Base-by-base conservation (phyloP, 2,113 vertebrate genomes). In the Oxygymnocypris stewartii region DNA sequence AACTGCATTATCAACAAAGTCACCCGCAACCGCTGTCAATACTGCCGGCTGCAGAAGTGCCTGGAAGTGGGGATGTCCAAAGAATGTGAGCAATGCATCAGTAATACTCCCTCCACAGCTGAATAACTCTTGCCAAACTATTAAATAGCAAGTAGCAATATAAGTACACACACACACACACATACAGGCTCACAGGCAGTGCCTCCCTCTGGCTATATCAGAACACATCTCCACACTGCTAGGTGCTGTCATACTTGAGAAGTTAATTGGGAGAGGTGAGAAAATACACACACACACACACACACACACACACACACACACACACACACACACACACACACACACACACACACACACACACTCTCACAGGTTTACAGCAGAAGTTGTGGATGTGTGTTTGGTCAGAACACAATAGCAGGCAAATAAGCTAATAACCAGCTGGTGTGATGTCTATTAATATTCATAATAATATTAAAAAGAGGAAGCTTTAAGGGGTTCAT, bases 1-100 rank as follows among this genome's bases (percentile, higher is more conserved):
- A 98, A 96, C 94, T 99, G 98, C 94, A 96, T 98, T 94, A 98
- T 99, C 95, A 99, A 99, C 96, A 99, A 99, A 96, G 98, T 99
- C 93, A 99, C 98, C 37, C 96, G 98, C 87, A 99, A 99, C 94
- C 97, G 98, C 86, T 99, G 98, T 95, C 98, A 99, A 95, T 99
- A 97, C 94, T 99, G 98, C 93, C 97, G 98, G 79, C 96, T 99
- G 92, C 98, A 99, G 96, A 99, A 98, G 95, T 99, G 97, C 96
- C 97, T 99, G 87, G 97, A 99, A 95, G 98, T 99, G 28, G 98
- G 98, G 71, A 99, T 99, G 98, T 99, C 98, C 93, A 99, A 98
- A 94, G 98, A 99, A 92, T 98, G 98, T 99, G 92, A 98, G 97
- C 97, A 92, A 4, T 76, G 57, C 42, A 59, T 6, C 31, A 6